A percentile compares a stretch with the other conserved stretches of the same genome.
These are phyloP conservation scores for Leucoma salicis DNA, from an alignment of 2,888 invertebrate genomes.

Conservation along the genomic window DNA sequence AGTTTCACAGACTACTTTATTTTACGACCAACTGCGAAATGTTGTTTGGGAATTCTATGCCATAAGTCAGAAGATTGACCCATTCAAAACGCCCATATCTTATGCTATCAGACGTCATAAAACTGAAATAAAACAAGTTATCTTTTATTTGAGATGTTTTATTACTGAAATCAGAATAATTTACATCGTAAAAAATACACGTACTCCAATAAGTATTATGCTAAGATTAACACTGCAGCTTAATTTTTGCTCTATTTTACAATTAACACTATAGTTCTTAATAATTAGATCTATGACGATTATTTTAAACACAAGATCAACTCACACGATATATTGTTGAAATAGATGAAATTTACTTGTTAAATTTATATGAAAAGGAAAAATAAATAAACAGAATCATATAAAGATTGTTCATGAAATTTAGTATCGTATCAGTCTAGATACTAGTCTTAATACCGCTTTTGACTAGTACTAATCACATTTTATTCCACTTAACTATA, in stretches of 20 bases:
- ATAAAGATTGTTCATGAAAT: no score
- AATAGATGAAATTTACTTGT: no score
- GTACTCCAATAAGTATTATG: slow-evolving; percentile 62
- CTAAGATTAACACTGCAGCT: slow-evolving; percentile 72
- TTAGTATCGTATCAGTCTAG: no score
- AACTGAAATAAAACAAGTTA: slow-evolving; percentile 7
- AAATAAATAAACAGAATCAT: no score
- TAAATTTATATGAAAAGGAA: no score
- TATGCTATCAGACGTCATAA: slow-evolving; percentile 11
- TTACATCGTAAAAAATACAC: slow-evolving; percentile 83
- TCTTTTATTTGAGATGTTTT: slow-evolving; percentile 67
- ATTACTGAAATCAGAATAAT: slow-evolving; percentile 81
- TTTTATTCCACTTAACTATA: no score
- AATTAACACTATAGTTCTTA: slow-evolving; percentile 43
- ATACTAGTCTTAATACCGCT: no score
- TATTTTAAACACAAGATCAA: slow-evolving; percentile 18
- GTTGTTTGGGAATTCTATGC: slow-evolving; percentile 9
- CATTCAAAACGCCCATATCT: slow-evolving; percentile 17
- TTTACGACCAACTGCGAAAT: slow-evolving; percentile 20
- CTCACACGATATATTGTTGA: slow-evolving; percentile 18
- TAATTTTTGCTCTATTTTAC: slow-evolving; percentile 60
- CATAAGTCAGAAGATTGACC: slow-evolving; percentile 27
- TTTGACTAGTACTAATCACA: no score
- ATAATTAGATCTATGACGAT: slow-evolving; percentile 24
- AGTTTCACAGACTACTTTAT: slow-evolving; percentile 12